Conservation (phyloP, 53 echinoderm and acorn worm species). For the Paracentrotus lividus region DNA sequence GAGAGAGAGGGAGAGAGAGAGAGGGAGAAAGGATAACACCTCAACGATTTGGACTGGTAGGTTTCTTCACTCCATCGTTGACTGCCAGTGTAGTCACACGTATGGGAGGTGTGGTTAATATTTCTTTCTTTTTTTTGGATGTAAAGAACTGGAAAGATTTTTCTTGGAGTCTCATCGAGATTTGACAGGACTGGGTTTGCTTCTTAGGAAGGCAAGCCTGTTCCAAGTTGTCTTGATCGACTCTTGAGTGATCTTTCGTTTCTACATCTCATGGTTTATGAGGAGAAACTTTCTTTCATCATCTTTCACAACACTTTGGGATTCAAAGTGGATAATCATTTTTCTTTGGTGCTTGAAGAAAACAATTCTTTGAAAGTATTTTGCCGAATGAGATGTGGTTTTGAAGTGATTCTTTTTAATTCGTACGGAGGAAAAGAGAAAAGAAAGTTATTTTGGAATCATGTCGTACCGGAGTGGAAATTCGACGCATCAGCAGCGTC, state of each 20-base stretch:
- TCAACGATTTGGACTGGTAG: background rate
- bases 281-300: background rate
- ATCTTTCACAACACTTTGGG: background rate
- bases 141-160: background rate
- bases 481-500: constrained; percentile 44
- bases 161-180: constrained; percentile 14
- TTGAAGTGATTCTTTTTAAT: background rate
- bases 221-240: constrained; percentile 19
- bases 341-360: background rate
- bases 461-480: constrained; percentile 63
- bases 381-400: background rate
- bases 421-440: background rate
- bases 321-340: background rate
- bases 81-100: constrained; percentile 34
- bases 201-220: background rate
- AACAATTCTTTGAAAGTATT: background rate
- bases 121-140: background rate
- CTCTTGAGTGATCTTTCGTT: background rate
- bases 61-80: constrained; percentile 49
- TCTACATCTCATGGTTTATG: background rate
- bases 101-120: constrained; percentile 45
- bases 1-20: constrained; percentile 63
- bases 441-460: constrained; percentile 45
- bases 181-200: constrained; percentile 23
- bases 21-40: background rate